A percentile compares a stretch with the other conserved stretches of the same genome.
These are phyloP conservation scores for Menidia beryllina DNA, from an alignment of 2,113 vertebrate genomes.

Conservation along the genomic window DNA sequence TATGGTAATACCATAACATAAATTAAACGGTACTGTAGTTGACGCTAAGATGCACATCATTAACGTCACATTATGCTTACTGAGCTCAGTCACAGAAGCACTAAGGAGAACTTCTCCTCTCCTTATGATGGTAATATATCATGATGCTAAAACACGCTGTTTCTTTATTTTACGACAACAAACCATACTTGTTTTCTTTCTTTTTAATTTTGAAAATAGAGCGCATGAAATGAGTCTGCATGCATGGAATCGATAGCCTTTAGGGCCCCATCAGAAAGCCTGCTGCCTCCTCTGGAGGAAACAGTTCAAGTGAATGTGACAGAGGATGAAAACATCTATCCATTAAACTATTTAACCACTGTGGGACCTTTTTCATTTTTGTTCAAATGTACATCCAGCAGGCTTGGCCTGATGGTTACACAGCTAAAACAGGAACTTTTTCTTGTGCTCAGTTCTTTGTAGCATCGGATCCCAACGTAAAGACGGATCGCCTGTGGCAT, in stretches of 20 bases:
- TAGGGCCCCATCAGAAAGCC: neutral
- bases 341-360: neutral
- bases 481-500: constrained; percentile 96
- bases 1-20: neutral
- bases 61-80: neutral
- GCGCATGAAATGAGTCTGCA: too few relatives aligned
- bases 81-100: neutral
- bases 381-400: too few relatives aligned
- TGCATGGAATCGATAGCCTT: neutral
- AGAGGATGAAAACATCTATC: neutral
- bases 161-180: too few relatives aligned
- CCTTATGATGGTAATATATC: neutral
- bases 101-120: neutral
- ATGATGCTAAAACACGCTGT: neutral
- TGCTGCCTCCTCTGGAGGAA: neutral
- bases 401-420: neutral
- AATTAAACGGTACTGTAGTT: neutral
- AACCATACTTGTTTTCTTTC: too few relatives aligned
- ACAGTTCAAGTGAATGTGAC: constrained; percentile 35
- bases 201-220: too few relatives aligned
- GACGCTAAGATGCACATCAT: neutral
- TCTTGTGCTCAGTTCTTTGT: constrained; percentile 90
- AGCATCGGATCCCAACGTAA: constrained; percentile 96
- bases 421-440: neutral
- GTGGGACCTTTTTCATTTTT: neutral